These are phyloP conservation scores for Guaruba guarouba DNA, from an alignment of 2,113 vertebrate species.

Conservation along the genomic window DNA sequence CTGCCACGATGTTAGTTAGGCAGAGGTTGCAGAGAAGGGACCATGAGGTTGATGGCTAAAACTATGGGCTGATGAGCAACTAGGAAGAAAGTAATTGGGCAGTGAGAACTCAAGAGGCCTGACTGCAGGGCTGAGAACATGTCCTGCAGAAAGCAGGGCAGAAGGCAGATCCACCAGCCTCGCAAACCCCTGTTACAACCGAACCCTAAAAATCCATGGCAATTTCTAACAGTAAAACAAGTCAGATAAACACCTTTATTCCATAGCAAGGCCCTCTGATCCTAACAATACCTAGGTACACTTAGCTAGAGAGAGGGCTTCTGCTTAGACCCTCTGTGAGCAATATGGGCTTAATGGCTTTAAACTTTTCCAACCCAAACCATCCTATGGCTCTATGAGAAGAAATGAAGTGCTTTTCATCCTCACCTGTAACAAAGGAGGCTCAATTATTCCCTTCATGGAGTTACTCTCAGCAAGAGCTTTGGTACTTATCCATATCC, in stretches of 20 bases:
- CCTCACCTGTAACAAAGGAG: not conserved
- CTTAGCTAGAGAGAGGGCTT: not conserved
- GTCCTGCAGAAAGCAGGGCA: not conserved
- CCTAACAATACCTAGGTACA: not conserved
- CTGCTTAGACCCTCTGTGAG: not conserved
- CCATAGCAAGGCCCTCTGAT: not conserved
- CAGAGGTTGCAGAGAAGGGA: not conserved
- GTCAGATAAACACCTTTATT: not conserved
- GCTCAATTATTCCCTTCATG: not conserved
- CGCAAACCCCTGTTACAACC: not conserved
- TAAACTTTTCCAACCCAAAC: not conserved
- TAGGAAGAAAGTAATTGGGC: not conserved
- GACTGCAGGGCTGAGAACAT: too few species aligned
- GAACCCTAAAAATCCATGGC: not conserved
- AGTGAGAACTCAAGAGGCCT: not conserved
- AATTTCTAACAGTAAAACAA: not conserved
- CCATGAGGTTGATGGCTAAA: not conserved
- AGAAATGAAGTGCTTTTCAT: not conserved
- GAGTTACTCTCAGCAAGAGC: not conserved
- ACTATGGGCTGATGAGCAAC: not conserved
- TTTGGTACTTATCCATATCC: slow-evolving; percentile 15
- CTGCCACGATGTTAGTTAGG: fast-evolving
- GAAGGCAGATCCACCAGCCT: fast-evolving
- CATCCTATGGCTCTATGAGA: not conserved
- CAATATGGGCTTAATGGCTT: not conserved